Base-by-base conservation (phyloP, 1,140 invertebrate species). In the Macrosteles quadrilineatus region DNA sequence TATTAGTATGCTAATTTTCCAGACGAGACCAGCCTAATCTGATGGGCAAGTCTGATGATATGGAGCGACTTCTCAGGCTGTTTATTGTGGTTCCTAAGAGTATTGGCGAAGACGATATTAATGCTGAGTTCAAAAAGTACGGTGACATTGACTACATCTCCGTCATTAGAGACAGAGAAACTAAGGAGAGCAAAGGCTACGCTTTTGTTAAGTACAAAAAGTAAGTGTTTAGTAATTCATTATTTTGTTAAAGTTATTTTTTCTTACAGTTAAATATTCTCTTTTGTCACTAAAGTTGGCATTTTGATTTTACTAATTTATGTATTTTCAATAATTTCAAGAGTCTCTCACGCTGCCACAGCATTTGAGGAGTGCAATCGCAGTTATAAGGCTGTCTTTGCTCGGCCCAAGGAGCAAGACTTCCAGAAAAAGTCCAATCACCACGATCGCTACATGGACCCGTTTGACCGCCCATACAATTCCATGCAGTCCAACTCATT, bases 371-470 rank as follows among this genome's bases (percentile, higher is more conserved):
- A 92, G 73, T 96, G 94, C 81, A 92, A 96, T 76, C 84, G 86
- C 71, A 91, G 90, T 75, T 97, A 91, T 77, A 95, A 92, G 80
- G 91, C 95, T 55, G 92, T 96, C 17, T 97, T 96, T 85, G 95
- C 95, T 12, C 91, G 94, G 75, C 93, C 93, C n/a, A 90, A 90
- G 76, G 87, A 87, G 57, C 83, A 59, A n/a, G 55, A 59, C n/a
- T 55, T 36, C 2, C 67, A 45, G 29, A 21, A n/a, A 30, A 53
- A 53, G 43, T 23, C 25, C 2, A 32, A 12, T n/a, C 53, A 25
- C 4, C 30, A 68, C 12, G 67, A 68, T 25, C 67, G 67, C 25
- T 43, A 57, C 19, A 19, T 50, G 43, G 65, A 30, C 43, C 29
- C 65, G 1, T 40, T 29, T 27, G 40, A 40, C 17, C 19, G 30